Percentiles rank a stretch among this genome's conserved stretches.
Conservation (phyloP, 2,888 invertebrate genomes). For the Terebella lapidaria region DNA sequence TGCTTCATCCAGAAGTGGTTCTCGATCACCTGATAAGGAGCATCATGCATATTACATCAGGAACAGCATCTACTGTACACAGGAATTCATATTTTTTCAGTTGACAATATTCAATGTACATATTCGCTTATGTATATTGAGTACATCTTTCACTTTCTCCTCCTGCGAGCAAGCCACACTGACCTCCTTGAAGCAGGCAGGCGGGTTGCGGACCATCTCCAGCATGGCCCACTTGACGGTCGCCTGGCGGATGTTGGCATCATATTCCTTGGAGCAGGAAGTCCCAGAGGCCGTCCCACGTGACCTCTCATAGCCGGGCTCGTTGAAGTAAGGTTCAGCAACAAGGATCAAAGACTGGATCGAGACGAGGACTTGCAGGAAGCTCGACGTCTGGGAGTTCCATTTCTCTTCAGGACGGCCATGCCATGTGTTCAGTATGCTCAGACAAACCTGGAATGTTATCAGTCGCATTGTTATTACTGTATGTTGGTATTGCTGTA, state of each 20-base stretch:
- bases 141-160: background rate
- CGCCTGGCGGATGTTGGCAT: conserved; percentile 90
- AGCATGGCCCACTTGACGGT: conserved; percentile 95
- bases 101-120: too few relatives aligned
- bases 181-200: conserved; percentile 84
- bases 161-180: background rate
- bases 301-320: conserved; percentile 55
- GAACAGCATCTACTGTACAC: too few relatives aligned
- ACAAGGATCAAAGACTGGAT: conserved; percentile 55
- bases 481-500: too few relatives aligned
- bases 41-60: background rate
- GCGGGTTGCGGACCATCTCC: conserved; percentile 83
- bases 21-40: conserved; percentile 72
- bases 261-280: conserved; percentile 87
- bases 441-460: conserved; percentile 70
- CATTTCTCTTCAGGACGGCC: conserved; percentile 94
- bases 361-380: conserved; percentile 61
- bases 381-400: conserved; percentile 93
- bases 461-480: too few relatives aligned
- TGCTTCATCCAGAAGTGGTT: conserved; percentile 92
- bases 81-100: background rate
- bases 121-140: too few relatives aligned
- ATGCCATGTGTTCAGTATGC: conserved; percentile 94
- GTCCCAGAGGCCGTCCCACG: conserved; percentile 63
- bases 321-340: conserved; percentile 55